Evolutionary conservation across 2,888 invertebrate genomes (phyloP).

Genomic region (Terebella lapidaria): DNA sequence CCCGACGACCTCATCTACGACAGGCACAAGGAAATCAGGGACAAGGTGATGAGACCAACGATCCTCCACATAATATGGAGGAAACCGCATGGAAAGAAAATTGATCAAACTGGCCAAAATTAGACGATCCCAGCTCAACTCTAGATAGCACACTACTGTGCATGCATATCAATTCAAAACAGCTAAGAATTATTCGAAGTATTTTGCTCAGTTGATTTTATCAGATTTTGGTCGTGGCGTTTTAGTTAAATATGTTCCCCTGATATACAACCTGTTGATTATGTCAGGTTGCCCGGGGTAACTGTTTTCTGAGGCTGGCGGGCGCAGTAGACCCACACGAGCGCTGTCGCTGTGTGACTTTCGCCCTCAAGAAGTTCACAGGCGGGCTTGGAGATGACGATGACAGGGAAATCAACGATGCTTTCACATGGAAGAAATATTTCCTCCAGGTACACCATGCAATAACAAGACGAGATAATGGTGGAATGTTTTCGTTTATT

Average conservation of each 20-base stretch:
- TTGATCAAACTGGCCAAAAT: no score
- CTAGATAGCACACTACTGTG: no score
- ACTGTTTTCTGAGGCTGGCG: constrained; percentile 47
- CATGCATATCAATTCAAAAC: no score
- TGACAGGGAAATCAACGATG: constrained; percentile 45
- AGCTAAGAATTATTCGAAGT: no score
- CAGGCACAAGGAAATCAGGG: constrained; percentile 45
- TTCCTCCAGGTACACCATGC: constrained; percentile 43
- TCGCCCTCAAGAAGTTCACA: constrained; percentile 55
- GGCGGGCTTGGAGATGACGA: constrained; percentile 56
- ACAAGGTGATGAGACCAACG: constrained; percentile 40
- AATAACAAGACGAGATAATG: no score
- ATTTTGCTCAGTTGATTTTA: no score
- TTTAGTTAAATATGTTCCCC: neutral
- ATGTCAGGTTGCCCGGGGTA: constrained; percentile 52
- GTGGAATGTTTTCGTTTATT: no score
- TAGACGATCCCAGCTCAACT: no score
- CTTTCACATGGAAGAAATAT: constrained; percentile 52
- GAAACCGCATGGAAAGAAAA: no score
- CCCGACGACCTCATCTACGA: constrained; percentile 54
- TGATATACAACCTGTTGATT: neutral
- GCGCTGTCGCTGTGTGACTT: constrained; percentile 38
- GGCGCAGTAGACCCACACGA: constrained; percentile 28
- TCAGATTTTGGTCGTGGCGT: constrained; percentile 2
- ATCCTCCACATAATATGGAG: no score